Percentiles rank a stretch among this genome's conserved stretches.
These are phyloP conservation scores for Etheostoma cragini DNA, from an alignment of 2,113 vertebrate genomes.

Conservation along the genomic window DNA sequence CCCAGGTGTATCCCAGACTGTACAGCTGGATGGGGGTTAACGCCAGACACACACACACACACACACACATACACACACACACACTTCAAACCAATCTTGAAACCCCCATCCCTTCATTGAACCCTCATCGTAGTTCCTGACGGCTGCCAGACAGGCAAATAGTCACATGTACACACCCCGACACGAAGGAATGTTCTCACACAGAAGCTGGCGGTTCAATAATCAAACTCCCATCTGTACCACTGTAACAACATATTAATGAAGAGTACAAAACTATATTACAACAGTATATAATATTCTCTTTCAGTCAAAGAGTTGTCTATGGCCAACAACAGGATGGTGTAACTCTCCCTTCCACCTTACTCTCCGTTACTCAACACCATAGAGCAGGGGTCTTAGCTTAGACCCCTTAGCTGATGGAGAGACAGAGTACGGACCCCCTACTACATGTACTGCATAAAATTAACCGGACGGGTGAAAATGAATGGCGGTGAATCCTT, in stretches of 20 bases:
- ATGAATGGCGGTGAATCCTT: too few relatives aligned
- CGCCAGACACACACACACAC: neutral
- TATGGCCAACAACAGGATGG: too few relatives aligned
- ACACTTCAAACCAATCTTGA: conserved; percentile 18
- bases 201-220: neutral
- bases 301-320: too few relatives aligned
- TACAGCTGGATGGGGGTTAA: conserved; percentile 63
- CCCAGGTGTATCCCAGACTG: conserved; percentile 54
- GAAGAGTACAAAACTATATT: neutral
- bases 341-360: too few relatives aligned
- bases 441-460: too few relatives aligned
- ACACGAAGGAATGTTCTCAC: conserved; percentile 36
- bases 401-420: too few relatives aligned
- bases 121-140: conserved; percentile 48
- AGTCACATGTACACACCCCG: conserved; percentile 6
- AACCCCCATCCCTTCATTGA: conserved; percentile 39
- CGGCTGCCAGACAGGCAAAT: conserved; percentile 37
- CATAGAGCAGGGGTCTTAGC: too few relatives aligned
- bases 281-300: too few relatives aligned
- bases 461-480: too few relatives aligned
- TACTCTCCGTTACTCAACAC: too few relatives aligned
- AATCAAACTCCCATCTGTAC: neutral
- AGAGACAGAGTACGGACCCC: too few relatives aligned
- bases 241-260: neutral
- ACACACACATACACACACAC: conserved; percentile 23